Conservation (phyloP, 1,140 invertebrate species). For the Platorchestia sp. region DNA sequence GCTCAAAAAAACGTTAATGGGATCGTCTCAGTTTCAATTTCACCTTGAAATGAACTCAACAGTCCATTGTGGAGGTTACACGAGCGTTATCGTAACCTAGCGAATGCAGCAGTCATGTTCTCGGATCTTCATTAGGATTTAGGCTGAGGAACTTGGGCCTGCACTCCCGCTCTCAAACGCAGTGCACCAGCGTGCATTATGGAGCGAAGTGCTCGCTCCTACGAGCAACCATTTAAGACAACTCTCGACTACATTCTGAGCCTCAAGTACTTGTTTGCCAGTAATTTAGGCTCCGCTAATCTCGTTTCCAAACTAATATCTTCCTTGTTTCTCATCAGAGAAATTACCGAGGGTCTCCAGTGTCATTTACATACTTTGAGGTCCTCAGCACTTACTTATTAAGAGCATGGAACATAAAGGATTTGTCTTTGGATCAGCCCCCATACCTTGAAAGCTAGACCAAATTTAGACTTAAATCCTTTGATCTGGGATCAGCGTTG, state of each 20-base stretch:
- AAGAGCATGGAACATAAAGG: neutral
- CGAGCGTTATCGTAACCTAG: neutral
- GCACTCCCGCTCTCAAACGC: neutral
- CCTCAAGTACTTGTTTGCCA: slow-evolving; percentile 24
- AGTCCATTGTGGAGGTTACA: neutral
- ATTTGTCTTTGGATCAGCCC: neutral
- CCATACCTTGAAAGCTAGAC: neutral
- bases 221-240: neutral
- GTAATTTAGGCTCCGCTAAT: slow-evolving; percentile 46
- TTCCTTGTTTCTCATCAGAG: slow-evolving; percentile 23
- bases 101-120: neutral
- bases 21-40: neutral
- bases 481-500: neutral
- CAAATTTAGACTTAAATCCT: neutral
- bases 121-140: neutral
- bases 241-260: slow-evolving; percentile 21
- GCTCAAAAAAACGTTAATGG: neutral
- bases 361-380: slow-evolving; percentile 48
- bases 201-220: neutral
- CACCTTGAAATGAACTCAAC: neutral
- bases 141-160: neutral
- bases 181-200: neutral
- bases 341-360: slow-evolving; percentile 4
- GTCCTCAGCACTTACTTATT: neutral
- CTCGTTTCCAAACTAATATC: slow-evolving; percentile 53